These are phyloP conservation scores for Micropoecilia bifurca DNA, from an alignment of 2,797 vertebrate genomes.

Conservation along the genomic window DNA sequence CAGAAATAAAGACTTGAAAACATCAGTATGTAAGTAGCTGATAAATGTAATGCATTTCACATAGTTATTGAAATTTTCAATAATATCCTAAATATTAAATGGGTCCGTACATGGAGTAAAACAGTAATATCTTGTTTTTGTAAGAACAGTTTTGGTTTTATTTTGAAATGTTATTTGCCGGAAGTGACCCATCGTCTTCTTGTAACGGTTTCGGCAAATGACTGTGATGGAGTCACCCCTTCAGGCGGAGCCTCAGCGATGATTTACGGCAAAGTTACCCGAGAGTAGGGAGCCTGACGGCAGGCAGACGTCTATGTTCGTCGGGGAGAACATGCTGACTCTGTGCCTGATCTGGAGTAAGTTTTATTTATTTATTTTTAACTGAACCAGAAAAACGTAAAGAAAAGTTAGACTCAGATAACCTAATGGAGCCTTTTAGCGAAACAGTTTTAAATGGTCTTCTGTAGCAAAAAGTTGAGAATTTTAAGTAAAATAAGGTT, in stretches of 20 bases:
- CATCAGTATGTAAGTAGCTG: not conserved
- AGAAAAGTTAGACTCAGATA: not conserved
- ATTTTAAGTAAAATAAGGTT: not conserved
- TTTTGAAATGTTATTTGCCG: constrained; percentile 1
- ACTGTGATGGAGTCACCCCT: constrained; percentile 20
- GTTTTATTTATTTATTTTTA: not conserved
- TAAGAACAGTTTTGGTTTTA: not conserved
- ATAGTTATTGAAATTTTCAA: not conserved
- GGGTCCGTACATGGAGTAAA: too few relatives aligned
- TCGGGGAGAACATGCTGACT: not conserved
- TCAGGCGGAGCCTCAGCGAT: constrained; percentile 32
- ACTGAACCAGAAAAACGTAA: not conserved
- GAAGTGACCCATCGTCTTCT: not conserved
- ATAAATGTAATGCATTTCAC: not conserved
- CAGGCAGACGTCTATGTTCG: not conserved
- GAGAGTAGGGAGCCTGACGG: not conserved
- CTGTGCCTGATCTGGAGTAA: constrained; percentile 57
- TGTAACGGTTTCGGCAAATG: constrained; percentile 29
- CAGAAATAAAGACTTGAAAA: not conserved
- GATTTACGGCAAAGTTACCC: constrained; percentile 16
- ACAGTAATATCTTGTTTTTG: not conserved
- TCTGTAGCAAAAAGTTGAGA: not conserved
- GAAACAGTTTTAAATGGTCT: not conserved
- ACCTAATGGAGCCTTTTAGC: not conserved
- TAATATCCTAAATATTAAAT: not conserved